These are phyloP conservation scores for Drosophila bifasciata DNA, from an alignment of 1,140 invertebrate species.

Conservation along the genomic window DNA sequence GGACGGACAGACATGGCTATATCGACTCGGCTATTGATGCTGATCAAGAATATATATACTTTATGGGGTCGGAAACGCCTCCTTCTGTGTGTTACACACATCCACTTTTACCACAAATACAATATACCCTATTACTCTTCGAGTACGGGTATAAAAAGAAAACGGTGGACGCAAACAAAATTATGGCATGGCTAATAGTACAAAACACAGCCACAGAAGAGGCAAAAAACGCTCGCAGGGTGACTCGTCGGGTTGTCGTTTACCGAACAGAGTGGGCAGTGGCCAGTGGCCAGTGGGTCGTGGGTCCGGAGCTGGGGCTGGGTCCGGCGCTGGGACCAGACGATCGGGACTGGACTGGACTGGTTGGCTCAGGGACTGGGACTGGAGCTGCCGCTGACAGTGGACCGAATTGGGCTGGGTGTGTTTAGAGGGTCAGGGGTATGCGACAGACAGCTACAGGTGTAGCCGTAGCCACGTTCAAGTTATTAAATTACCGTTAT, in stretches of 20 bases:
- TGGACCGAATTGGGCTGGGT: slow-evolving; percentile 4
- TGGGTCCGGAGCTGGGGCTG: not conserved
- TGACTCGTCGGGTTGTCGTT: slow-evolving; percentile 60
- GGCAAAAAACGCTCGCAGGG: slow-evolving; percentile 16
- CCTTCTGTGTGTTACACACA: too few relatives aligned
- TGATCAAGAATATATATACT: too few relatives aligned
- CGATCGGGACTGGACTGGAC: slow-evolving; percentile 44
- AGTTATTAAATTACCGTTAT: slow-evolving; percentile 80
- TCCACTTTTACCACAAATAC: too few relatives aligned
- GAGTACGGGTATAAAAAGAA: slow-evolving; percentile 3
- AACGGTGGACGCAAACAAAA: slow-evolving; percentile 42
- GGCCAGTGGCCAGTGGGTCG: too few relatives aligned
- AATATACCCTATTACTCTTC: too few relatives aligned
- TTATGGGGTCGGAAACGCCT: too few relatives aligned
- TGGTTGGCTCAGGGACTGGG: slow-evolving; percentile 8
- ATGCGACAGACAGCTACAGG: slow-evolving; percentile 46
- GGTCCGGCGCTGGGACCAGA: slow-evolving; percentile 9
- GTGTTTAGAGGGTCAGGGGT: slow-evolving; percentile 16
- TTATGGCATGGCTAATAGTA: slow-evolving; percentile 50
- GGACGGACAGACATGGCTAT: too few relatives aligned
- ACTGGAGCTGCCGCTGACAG: slow-evolving; percentile 24
- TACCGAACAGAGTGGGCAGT: slow-evolving; percentile 28
- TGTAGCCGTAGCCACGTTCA: slow-evolving; percentile 68
- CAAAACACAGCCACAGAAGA: slow-evolving; percentile 27
- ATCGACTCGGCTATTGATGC: too few relatives aligned